phyloP scores from a whole-genome alignment of 2,888 invertebrate genomes.

The Dryadula phaetusa region DNA sequence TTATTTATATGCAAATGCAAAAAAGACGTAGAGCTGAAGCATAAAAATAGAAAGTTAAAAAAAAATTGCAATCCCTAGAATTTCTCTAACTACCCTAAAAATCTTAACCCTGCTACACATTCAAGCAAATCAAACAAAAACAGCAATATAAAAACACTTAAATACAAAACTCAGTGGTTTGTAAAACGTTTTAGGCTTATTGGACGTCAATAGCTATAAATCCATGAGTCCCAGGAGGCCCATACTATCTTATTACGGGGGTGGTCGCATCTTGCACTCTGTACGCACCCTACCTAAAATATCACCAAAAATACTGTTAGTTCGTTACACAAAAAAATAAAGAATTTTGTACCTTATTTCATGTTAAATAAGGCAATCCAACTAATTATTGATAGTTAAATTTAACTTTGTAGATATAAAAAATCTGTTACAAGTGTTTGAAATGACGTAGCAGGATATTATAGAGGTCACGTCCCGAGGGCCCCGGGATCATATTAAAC shows the following conservation, averaged over 20 bases:
- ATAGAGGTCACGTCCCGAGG: slow-evolving; percentile 66
- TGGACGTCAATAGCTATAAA: slow-evolving; percentile 44
- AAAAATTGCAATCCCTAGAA: no score
- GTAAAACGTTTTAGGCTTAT: slow-evolving; percentile 28
- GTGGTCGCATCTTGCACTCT: slow-evolving; percentile 56
- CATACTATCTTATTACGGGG: slow-evolving; percentile 75
- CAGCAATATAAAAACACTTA: slow-evolving; percentile 4
- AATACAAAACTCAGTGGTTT: slow-evolving; percentile 15
- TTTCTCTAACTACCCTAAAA: no score
- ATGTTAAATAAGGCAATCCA: slow-evolving; percentile 35
- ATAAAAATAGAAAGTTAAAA: no score
- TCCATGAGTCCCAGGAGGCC: slow-evolving; percentile 69
- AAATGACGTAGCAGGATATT: slow-evolving; percentile 73
- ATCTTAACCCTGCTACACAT: background rate
- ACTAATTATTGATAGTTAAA: slow-evolving; percentile 22
- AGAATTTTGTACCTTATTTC: slow-evolving; percentile 49
- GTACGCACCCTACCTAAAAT: slow-evolving; percentile 62
- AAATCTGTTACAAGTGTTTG: slow-evolving; percentile 76
- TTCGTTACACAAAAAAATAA: slow-evolving; percentile 1
- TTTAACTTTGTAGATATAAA: slow-evolving; percentile 56
- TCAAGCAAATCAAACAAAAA: slow-evolving; percentile 6
- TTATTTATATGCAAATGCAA: no score
- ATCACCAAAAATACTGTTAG: slow-evolving; percentile 42
- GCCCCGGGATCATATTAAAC: slow-evolving; percentile 68
- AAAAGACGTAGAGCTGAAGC: no score